Base-by-base conservation (phyloP, 2,797 vertebrate genomes). In the Heterohyrax brucei region DNA sequence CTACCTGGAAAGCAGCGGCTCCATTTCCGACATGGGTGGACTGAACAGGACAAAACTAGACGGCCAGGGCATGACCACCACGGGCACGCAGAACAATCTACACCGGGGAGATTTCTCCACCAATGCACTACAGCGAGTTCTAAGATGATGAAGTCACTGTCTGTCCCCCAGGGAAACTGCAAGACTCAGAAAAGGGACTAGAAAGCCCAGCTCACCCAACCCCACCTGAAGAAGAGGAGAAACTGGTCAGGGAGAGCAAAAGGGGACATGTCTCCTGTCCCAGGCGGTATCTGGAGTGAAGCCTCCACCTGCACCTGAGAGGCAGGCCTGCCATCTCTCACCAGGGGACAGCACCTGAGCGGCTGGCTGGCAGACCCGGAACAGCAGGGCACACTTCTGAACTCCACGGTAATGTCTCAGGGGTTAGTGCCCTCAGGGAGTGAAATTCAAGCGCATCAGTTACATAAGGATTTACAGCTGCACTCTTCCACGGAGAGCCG, bases 11-110 rank as follows among this genome's bases (percentile, higher is more conserved):
- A 89, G 68, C 18, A 53, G 39, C 7, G 5, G 28, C 7, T 33
- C n/a, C 62, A 44, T 80, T 81, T 72, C 91, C n/a, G 76, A 75
- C 53, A 73, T 72, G 39, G 64, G 62, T 53, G 48, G 53, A 28
- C 84, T 73, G 76, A 44, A 28, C 14, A 92, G 46, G 33, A 75
- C 91, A 73, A 87, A 87, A 39, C 22, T 18, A 59, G 76, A 80
- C 80, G 48, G 12, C 75, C 64, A 72, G 30, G 10, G 53, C 12
- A 50, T 73, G 73, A 87, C 30, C 44, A 73, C 2, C 50, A 39
- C 13, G 18, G 10, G 30, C 12, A 39, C 72, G 62, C 18, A 53
- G 24, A 64, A 24, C 62, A 62, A 39, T 81, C 62, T 18, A 73
- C 30, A 28, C 44, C 62, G n/a, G 66, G 80, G 56, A 13, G 16